A percentile compares a stretch with the other conserved stretches of the same genome.
phyloP scores from a whole-genome alignment of 2,888 invertebrate genomes.

The Rotaria macrura region DNA sequence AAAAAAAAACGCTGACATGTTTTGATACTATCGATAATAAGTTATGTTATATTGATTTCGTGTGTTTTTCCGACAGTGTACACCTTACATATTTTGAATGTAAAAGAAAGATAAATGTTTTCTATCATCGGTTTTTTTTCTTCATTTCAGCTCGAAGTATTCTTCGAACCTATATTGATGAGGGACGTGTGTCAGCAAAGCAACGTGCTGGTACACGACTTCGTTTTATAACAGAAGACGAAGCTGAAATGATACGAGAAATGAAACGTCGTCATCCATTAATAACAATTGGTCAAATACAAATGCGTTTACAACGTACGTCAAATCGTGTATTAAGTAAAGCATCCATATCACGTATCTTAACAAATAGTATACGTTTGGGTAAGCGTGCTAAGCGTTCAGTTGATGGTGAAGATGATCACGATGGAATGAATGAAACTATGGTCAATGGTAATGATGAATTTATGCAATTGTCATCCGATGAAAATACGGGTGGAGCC shows the following conservation, averaged over 20 bases:
- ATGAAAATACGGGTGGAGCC: not conserved
- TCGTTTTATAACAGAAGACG: constrained; percentile 9
- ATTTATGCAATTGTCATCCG: not conserved
- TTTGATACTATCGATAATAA: not conserved
- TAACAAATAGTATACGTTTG: constrained; percentile 13
- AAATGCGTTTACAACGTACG: constrained; percentile 15
- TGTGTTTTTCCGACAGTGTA: not conserved
- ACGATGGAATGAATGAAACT: not conserved
- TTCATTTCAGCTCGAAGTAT: constrained; percentile 8
- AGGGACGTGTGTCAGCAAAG: constrained; percentile 11
- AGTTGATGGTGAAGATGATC: not conserved
- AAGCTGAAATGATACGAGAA: constrained; percentile 18
- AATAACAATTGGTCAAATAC: constrained; percentile 15
- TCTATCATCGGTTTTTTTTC: too few relatives aligned
- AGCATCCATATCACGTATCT: constrained; percentile 19
- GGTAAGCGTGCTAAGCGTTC: constrained; percentile 16
- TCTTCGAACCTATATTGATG: constrained; percentile 12
- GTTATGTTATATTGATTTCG: not conserved
- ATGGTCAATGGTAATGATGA: not conserved
- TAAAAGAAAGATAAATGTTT: too few relatives aligned
- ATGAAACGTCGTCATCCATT: constrained; percentile 19
- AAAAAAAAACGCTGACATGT: too few relatives aligned
- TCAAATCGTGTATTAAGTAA: constrained; percentile 16
- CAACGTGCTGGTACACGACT: constrained; percentile 14
- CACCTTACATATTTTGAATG: too few relatives aligned